Evolutionary conservation across 2,888 invertebrate genomes (phyloP).

Genomic region (Homarus gammarus): DNA sequence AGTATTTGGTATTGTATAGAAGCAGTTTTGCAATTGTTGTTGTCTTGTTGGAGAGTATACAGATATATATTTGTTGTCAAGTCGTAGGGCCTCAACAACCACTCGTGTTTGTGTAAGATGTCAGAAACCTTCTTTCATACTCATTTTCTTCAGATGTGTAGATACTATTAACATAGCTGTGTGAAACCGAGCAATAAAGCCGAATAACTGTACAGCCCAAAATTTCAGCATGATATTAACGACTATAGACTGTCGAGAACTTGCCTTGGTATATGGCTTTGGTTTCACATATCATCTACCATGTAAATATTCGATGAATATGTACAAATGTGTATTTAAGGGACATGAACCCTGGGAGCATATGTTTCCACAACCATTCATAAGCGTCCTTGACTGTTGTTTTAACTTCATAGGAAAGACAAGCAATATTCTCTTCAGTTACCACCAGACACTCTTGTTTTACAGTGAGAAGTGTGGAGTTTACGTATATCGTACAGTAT

Average conservation of each 20-base stretch:
- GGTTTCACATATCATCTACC: constrained; percentile 26
- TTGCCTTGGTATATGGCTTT: constrained; percentile 9
- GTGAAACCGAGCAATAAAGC: constrained; percentile 35
- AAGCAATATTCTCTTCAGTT: neutral
- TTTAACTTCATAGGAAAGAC: constrained; percentile 12
- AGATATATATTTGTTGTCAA: constrained; percentile 67
- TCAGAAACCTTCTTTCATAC: constrained; percentile 16
- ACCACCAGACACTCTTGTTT: neutral
- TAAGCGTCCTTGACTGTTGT: neutral
- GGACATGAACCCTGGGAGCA: constrained; percentile 23
- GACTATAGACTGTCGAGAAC: constrained; percentile 1
- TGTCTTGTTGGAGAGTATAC: constrained; percentile 69
- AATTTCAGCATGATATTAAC: constrained; percentile 5
- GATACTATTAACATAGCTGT: constrained; percentile 15
- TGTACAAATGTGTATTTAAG: constrained; percentile 55
- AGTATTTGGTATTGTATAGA: constrained; percentile 62
- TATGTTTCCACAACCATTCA: constrained; percentile 17
- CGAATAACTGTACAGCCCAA: constrained; percentile 6
- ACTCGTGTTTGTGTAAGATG: constrained; percentile 46
- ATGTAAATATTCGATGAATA: constrained; percentile 48
- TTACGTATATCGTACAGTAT: neutral
- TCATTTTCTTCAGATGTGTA: constrained; percentile 32
- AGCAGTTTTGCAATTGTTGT: constrained; percentile 72
- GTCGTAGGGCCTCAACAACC: constrained; percentile 38
- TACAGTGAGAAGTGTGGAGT: neutral